Evolutionary conservation across 2,888 invertebrate genomes (phyloP).

Genomic region (Heliconius ethilla): DNA sequence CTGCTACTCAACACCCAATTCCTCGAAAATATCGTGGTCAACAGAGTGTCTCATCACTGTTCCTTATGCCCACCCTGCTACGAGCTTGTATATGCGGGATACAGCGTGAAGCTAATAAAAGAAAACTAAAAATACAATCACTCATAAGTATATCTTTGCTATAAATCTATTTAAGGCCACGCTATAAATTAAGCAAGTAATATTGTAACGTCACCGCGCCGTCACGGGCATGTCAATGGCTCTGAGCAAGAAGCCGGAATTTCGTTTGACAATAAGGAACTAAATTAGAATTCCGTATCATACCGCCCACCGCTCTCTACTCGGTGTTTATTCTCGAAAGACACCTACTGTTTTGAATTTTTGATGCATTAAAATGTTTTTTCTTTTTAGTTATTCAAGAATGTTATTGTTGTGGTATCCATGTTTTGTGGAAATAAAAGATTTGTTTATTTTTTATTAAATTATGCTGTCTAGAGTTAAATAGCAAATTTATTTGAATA

Average conservation of each 20-base stretch:
- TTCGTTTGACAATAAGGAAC: constrained; percentile 43
- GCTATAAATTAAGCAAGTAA: constrained; percentile 25
- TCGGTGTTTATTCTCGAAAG: constrained; percentile 57
- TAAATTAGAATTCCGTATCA: constrained; percentile 45
- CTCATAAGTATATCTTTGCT: not conserved
- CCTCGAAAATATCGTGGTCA: no score
- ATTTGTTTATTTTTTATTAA: not conserved
- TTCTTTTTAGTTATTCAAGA: constrained; percentile 53
- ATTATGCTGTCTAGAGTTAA: no score
- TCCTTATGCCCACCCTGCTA: no score
- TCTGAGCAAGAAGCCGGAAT: constrained; percentile 23
- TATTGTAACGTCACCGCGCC: constrained; percentile 33
- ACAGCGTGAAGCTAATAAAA: not conserved
- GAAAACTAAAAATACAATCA: not conserved
- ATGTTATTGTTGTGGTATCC: constrained; percentile 50
- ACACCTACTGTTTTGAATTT: constrained; percentile 50
- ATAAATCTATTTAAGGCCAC: constrained; percentile 27
- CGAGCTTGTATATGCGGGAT: no score
- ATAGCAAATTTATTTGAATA: no score
- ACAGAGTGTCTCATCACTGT: no score
- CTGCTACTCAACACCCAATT: no score
- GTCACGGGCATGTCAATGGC: constrained; percentile 21
- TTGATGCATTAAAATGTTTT: constrained; percentile 46
- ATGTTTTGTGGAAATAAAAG: constrained; percentile 40
- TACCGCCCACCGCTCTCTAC: constrained; percentile 41